Conservation (phyloP, 2,888 invertebrate genomes). For the Sepioteuthis lessoniana region DNA sequence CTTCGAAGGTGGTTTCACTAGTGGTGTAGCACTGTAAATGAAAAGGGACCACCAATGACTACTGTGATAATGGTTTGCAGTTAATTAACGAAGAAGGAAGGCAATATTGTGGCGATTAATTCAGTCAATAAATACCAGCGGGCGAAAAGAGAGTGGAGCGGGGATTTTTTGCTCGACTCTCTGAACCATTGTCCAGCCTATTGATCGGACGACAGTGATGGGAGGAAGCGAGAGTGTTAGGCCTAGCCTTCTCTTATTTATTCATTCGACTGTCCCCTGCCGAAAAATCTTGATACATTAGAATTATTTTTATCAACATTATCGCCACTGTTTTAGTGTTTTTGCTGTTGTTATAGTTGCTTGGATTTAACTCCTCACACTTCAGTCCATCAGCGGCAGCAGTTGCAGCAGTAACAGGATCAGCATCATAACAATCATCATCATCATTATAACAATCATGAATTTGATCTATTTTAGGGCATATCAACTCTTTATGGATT, state of each 20-base stretch:
- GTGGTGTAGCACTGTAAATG: neutral
- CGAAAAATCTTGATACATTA: neutral
- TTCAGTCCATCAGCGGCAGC: neutral
- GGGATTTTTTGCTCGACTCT: neutral
- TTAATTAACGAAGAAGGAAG: conserved; percentile 33
- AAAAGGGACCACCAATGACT: neutral
- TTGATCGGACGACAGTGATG: neutral
- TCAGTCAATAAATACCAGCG: neutral
- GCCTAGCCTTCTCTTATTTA: neutral
- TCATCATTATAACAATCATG: neutral
- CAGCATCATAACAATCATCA: neutral
- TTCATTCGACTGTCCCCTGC: neutral
- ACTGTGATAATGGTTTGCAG: neutral
- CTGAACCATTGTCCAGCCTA: conserved; percentile 33
- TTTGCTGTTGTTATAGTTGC: neutral
- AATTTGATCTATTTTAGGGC: neutral
- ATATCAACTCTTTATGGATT: too few relatives aligned
- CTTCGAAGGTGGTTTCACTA: neutral
- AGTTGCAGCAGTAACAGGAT: too few relatives aligned
- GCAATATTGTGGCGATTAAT: conserved; percentile 33
- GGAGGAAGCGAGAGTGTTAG: neutral
- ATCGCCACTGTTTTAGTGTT: neutral
- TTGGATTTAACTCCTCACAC: neutral
- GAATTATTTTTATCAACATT: conserved; percentile 18
- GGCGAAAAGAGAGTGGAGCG: neutral